Conservation (phyloP, 2,113 vertebrate genomes). For the Microtus montanus region DNA sequence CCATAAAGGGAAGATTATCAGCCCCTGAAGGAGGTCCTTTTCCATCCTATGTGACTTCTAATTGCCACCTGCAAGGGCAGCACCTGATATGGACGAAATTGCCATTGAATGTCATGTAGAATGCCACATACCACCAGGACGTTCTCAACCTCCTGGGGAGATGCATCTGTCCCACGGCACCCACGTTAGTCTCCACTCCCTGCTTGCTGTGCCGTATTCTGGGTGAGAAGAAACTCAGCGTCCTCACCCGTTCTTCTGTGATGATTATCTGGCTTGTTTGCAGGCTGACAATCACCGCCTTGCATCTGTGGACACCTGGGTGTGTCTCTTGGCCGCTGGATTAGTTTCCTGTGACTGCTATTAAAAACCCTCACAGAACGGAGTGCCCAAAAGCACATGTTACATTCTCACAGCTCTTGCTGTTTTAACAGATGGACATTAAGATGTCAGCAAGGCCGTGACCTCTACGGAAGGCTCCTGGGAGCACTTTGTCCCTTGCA, state of each 20-base stretch:
- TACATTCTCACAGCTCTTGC: neutral
- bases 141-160: neutral
- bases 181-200: too few species aligned
- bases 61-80: neutral
- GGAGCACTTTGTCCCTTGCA: neutral
- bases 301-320: accelerated
- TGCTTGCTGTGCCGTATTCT: accelerated
- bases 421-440: neutral
- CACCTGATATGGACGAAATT: neutral
- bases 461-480: neutral
- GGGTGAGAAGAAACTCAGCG: accelerated
- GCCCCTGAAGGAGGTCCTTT: neutral
- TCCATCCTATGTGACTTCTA: neutral
- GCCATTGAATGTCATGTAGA: neutral
- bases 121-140: accelerated
- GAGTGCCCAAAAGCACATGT: neutral
- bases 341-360: neutral
- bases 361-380: neutral
- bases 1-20: neutral
- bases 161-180: accelerated
- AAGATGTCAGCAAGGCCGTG: accelerated
- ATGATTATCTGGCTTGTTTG: too few species aligned
- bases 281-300: neutral
- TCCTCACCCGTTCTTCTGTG: neutral
- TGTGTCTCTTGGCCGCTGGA: neutral